Percentiles rank a stretch among this genome's conserved stretches.
Conservation (phyloP, 2,113 vertebrate genomes). For the Catagonus wagneri region DNA sequence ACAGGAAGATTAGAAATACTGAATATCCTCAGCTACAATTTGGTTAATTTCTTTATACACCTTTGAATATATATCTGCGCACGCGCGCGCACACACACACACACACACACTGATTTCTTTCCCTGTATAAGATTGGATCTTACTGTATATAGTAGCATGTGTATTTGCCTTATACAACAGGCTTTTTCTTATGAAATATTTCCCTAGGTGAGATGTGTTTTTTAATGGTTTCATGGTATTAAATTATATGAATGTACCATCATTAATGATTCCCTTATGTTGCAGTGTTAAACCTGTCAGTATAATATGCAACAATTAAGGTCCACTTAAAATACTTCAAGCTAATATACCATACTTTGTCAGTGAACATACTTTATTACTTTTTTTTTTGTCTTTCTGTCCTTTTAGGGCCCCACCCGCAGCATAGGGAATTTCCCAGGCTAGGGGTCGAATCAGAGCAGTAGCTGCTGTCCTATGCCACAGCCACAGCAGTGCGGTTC, state of each 20-base stretch:
- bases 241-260: background rate
- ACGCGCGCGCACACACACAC: no score
- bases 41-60: constrained; percentile 6
- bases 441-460: no score
- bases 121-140: background rate
- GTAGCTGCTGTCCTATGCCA: no score
- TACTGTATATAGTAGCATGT: background rate
- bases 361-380: constrained; percentile 38
- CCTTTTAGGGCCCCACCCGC: no score
- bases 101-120: background rate
- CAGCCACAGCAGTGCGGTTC: no score
- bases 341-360: background rate
- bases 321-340: constrained; percentile 35
- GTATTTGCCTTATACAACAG: background rate
- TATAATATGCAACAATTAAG: background rate
- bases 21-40: background rate
- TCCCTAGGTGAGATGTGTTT: background rate
- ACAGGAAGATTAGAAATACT: constrained; percentile 14
- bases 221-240: background rate
- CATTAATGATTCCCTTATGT: background rate
- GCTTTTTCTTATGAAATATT: background rate
- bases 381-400: background rate
- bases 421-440: no score
- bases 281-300: background rate
- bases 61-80: background rate